phyloP scores from a whole-genome alignment of 23 tunicate species.

The Styela plicata region DNA sequence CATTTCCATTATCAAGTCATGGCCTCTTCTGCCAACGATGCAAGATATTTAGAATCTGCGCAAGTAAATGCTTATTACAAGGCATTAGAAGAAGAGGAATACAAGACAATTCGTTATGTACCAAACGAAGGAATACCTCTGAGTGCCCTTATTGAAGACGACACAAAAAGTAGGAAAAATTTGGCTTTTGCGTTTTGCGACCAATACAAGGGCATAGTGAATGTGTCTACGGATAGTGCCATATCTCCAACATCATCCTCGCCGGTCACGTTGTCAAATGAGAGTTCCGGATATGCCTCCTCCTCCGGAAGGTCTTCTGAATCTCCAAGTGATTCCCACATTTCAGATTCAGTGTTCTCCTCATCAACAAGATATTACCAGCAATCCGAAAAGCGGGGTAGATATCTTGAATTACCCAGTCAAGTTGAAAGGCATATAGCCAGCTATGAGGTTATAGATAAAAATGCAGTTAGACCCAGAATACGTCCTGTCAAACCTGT shows the following conservation, averaged over 20 bases:
- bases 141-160: background rate
- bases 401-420: background rate
- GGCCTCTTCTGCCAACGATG: background rate
- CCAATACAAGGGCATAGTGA: background rate
- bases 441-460: background rate
- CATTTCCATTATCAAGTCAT: background rate
- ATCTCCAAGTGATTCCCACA: background rate
- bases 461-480: background rate
- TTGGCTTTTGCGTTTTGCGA: background rate
- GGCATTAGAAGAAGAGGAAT: background rate
- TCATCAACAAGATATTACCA: background rate
- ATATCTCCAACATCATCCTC: background rate
- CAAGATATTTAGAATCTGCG: background rate
- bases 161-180: background rate
- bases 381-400: background rate
- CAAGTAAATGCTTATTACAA: background rate
- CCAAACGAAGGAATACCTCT: conserved; percentile 1
- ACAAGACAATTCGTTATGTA: background rate
- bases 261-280: background rate
- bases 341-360: background rate
- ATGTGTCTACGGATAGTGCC: background rate
- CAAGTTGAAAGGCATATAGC: background rate
- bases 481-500: background rate
- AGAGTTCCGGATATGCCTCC: background rate
- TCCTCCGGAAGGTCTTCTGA: background rate